phyloP scores from a whole-genome alignment of 2,113 vertebrate species.

The Prunella fulvescens region DNA sequence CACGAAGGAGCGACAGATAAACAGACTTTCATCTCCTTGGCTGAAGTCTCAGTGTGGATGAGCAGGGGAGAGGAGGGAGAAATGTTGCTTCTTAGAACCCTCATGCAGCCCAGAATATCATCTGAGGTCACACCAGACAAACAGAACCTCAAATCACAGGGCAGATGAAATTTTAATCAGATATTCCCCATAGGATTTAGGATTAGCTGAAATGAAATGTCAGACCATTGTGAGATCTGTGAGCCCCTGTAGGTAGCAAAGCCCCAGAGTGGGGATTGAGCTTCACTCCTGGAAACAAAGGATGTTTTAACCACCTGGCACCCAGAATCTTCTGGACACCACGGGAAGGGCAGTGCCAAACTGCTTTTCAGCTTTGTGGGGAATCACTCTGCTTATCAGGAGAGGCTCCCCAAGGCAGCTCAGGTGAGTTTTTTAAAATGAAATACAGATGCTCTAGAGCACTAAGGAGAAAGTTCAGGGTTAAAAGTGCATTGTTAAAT shows the following conservation, averaged over 20 bases:
- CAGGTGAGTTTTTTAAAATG: neutral
- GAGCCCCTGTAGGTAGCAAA: neutral
- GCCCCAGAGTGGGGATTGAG: neutral
- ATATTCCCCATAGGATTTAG: neutral
- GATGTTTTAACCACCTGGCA: neutral
- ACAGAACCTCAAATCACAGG: neutral
- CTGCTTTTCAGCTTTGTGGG: fast-evolving
- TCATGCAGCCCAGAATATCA: neutral
- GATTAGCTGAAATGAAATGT: neutral
- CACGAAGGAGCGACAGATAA: neutral
- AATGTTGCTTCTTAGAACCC: neutral
- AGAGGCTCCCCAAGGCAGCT: neutral
- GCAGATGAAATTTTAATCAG: neutral
- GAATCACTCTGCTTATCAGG: fast-evolving
- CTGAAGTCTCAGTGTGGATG: neutral
- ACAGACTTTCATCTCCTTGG: neutral
- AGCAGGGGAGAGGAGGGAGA: neutral
- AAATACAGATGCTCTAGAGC: neutral
- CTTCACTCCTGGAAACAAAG: neutral
- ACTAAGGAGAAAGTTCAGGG: neutral
- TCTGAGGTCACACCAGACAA: neutral
- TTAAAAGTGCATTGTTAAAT: neutral
- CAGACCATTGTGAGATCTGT: neutral
- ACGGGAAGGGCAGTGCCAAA: neutral
- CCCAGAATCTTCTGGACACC: neutral